Percentiles rank a stretch among this genome's conserved stretches.
Conservation (phyloP, 2,888 invertebrate genomes). For the Ophion slaviceki region DNA sequence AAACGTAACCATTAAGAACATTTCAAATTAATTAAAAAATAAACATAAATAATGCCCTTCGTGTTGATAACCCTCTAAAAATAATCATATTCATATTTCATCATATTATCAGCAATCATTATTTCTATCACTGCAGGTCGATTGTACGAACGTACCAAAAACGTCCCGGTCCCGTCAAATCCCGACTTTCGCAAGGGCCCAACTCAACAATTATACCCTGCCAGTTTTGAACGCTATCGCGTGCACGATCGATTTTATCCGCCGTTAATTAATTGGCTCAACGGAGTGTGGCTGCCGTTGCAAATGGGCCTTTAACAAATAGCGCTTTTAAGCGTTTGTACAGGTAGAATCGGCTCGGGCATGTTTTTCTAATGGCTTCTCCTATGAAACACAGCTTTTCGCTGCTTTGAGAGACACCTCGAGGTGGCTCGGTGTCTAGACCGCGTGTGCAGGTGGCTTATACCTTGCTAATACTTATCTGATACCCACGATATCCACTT, state of each 20-base stretch:
- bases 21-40: no score
- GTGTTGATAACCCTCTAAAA: no score
- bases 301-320: slow-evolving; percentile 47
- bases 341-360: slow-evolving; percentile 5
- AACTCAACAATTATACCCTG: slow-evolving; percentile 3
- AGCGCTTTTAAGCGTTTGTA: slow-evolving; percentile 30
- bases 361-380: slow-evolving; percentile 49
- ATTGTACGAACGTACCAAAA: neutral
- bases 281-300: slow-evolving; percentile 6
- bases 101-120: no score
- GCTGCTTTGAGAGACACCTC: slow-evolving; percentile 19
- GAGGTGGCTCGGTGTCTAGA: slow-evolving; percentile 26
- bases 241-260: slow-evolving; percentile 41
- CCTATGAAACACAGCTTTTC: slow-evolving; percentile 20
- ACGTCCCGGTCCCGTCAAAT: neutral
- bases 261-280: slow-evolving; percentile 56
- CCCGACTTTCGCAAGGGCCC: neutral
- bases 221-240: neutral
- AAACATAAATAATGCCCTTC: no score
- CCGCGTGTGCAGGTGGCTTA: slow-evolving; percentile 48
- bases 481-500: slow-evolving; percentile 71
- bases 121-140: no score
- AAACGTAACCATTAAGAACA: no score
- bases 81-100: no score
- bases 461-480: slow-evolving; percentile 52